phyloP scores from a whole-genome alignment of 2,888 invertebrate species.

The Cryptops parisi region DNA sequence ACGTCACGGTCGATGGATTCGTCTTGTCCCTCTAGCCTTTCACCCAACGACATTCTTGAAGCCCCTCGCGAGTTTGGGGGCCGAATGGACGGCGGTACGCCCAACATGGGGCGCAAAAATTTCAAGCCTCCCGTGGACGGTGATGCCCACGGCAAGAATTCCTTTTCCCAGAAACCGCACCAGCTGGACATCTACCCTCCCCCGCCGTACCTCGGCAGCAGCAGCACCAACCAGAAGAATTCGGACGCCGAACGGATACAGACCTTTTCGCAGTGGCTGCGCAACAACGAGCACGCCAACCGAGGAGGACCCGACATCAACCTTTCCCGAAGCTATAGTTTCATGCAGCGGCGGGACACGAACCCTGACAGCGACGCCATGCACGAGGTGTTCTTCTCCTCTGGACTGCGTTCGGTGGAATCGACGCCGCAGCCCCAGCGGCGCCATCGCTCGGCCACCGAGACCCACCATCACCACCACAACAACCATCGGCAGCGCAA shows the following conservation, averaged over 20 bases:
- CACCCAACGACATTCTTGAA: constrained; percentile 8
- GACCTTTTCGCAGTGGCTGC: constrained; percentile 6
- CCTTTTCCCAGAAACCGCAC: background rate
- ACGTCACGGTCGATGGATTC: constrained; percentile 8
- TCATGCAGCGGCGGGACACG: constrained; percentile 37
- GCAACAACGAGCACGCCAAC: constrained; percentile 2
- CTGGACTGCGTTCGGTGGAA: constrained; percentile 41
- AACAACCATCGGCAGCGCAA: constrained; percentile 15
- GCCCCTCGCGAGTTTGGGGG: constrained; percentile 5
- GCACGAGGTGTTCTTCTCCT: constrained; percentile 58
- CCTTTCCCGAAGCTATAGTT: constrained; percentile 39
- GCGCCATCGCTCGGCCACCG: constrained; percentile 17
- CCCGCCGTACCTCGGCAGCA: background rate
- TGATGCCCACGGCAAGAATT: background rate
- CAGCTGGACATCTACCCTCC: background rate
- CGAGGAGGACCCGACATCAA: constrained; percentile 14
- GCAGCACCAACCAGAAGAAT: constrained; percentile 36
- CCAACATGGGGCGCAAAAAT: background rate
- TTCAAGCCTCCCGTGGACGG: background rate
- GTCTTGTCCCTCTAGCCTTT: background rate
- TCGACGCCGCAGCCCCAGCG: constrained; percentile 42
- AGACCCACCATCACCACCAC: background rate
- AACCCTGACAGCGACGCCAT: constrained; percentile 54
- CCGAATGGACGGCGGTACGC: background rate
- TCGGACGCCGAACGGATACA: constrained; percentile 32